Conservation (phyloP, 2,113 vertebrate species). For the Strigops habroptila region DNA sequence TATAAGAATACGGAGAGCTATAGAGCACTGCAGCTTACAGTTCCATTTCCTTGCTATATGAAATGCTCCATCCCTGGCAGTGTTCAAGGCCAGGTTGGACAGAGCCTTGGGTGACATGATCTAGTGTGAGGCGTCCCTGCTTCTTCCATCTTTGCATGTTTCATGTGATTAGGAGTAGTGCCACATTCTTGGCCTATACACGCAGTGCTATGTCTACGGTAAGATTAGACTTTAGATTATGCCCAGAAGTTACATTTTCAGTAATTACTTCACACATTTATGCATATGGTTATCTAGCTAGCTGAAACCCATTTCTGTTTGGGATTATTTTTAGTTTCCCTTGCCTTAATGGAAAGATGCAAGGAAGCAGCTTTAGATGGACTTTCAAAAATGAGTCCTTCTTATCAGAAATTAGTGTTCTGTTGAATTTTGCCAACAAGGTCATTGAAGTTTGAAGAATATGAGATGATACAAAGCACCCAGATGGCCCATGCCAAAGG, state of each 20-base stretch:
- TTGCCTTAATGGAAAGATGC: neutral
- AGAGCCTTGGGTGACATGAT: neutral
- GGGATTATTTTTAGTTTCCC: neutral
- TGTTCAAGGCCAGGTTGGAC: neutral
- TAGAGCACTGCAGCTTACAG: neutral
- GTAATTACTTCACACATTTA: neutral
- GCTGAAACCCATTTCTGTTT: neutral
- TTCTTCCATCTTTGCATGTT: neutral
- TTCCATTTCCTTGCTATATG: neutral
- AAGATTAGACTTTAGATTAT: neutral
- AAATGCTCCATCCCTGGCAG: neutral
- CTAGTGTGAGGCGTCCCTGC: neutral
- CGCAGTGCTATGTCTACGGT: accelerated
- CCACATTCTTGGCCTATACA: neutral
- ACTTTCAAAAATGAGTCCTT: neutral
- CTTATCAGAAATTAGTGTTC: neutral
- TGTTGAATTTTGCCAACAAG: neutral
- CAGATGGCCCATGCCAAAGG: neutral
- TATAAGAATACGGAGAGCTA: neutral
- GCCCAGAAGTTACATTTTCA: neutral
- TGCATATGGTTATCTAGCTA: neutral
- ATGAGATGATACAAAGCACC: neutral
- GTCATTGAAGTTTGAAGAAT: neutral
- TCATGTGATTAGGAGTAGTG: neutral
- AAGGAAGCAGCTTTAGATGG: neutral